Conservation (phyloP, 2,888 invertebrate genomes). For the Diarsia dahlii region DNA sequence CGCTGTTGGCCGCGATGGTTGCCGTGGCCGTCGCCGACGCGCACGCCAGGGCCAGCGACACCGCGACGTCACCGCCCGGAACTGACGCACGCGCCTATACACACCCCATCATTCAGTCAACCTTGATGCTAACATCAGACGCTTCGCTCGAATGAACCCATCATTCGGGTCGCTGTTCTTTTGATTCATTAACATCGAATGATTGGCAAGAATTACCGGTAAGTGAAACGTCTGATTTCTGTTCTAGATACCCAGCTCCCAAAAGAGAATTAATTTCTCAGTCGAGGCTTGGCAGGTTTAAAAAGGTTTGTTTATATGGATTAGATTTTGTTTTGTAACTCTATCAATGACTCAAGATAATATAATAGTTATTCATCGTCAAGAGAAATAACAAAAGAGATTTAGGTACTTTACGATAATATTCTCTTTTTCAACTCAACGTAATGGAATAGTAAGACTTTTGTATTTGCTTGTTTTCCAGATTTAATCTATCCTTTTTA, state of each 20-base stretch:
- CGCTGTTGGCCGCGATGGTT: constrained; percentile 90
- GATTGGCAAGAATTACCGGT: background rate
- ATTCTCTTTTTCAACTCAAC: background rate
- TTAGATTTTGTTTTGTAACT: background rate
- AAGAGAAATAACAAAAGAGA: background rate
- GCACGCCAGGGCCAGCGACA: constrained; percentile 83
- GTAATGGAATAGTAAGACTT: background rate
- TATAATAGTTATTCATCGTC: background rate
- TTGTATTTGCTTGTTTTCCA: background rate
- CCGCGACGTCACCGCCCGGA: constrained; percentile 81
- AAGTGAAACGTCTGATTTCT: background rate
- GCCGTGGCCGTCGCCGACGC: constrained; percentile 87
- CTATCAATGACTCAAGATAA: background rate
- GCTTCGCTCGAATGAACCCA: background rate
- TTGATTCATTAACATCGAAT: background rate
- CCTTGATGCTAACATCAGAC: background rate
- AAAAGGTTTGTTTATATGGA: background rate
- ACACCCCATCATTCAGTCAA: constrained; percentile 34
- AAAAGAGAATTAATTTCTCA: constrained; percentile 24
- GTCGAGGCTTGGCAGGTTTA: constrained; percentile 4
- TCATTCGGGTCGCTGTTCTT: background rate
- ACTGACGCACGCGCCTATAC: constrained; percentile 78
- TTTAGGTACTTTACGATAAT: background rate
- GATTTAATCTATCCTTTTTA: background rate
- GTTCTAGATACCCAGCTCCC: background rate